Conservation (phyloP, 2,888 invertebrate species). For the Acrobeloides nanus region DNA sequence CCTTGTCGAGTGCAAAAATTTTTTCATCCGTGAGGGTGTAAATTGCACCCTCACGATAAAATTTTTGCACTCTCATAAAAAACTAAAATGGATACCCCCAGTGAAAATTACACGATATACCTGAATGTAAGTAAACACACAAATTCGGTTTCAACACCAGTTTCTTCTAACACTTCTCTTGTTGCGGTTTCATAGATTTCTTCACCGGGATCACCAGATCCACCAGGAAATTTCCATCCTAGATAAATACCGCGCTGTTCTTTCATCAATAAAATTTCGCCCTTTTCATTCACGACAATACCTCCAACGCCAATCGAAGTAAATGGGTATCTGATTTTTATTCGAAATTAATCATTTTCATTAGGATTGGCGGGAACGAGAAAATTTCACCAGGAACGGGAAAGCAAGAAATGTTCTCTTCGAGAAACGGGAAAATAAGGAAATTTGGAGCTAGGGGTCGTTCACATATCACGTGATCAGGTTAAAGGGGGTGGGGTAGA, state of each 20-base stretch:
- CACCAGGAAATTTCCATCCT: constrained; percentile 85
- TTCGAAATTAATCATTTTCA: no score
- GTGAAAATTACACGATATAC: constrained; percentile 7
- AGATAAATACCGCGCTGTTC: constrained; percentile 64
- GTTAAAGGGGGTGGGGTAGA: no score
- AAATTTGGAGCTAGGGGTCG: not conserved
- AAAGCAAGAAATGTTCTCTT: not conserved
- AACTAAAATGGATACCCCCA: not conserved
- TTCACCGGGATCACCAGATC: constrained; percentile 67
- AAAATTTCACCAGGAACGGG: constrained; percentile 34
- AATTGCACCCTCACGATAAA: no score
- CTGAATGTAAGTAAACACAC: constrained; percentile 20
- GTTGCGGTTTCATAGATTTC: constrained; percentile 72
- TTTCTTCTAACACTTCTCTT: constrained; percentile 83
- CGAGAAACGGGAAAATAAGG: not conserved
- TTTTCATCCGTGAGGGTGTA: no score
- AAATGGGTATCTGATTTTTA: constrained; percentile 65
- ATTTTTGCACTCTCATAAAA: no score
- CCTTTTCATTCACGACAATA: constrained; percentile 70
- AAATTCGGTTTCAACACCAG: constrained; percentile 62
- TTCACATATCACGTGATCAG: no score
- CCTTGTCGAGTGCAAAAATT: no score
- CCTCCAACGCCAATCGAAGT: constrained; percentile 77
- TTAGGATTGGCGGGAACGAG: constrained; percentile 64
- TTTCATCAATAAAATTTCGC: constrained; percentile 72